These are phyloP conservation scores for Leptodactylus fuscus DNA, from an alignment of 2,113 vertebrate genomes.

Conservation along the genomic window DNA sequence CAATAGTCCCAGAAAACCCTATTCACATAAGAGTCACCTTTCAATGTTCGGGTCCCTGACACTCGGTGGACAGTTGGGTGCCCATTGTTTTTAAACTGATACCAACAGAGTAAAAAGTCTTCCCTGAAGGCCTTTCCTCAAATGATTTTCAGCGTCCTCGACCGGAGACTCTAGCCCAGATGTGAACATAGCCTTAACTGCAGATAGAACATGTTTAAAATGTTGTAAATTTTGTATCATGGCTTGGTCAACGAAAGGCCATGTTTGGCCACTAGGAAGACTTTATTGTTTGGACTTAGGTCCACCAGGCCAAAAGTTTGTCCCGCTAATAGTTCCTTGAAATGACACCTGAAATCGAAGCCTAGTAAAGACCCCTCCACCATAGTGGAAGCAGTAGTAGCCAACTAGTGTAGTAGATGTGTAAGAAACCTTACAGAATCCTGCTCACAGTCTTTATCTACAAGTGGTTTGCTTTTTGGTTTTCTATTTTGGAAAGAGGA, in stretches of 20 bases:
- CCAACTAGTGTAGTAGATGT: neutral
- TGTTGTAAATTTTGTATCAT: too few species aligned
- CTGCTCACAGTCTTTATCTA: neutral
- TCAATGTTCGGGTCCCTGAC: too few species aligned
- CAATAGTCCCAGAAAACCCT: too few species aligned
- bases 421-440: neutral
- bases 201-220: too few species aligned
- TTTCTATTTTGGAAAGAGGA: conserved; percentile 55
- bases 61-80: too few species aligned
- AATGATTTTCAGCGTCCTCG: too few species aligned
- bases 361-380: neutral
- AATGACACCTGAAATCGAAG: neutral
- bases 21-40: too few species aligned
- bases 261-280: neutral
- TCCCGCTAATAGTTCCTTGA: neutral
- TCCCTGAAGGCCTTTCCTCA: too few species aligned
- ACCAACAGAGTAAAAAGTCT: too few species aligned
- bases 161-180: too few species aligned
- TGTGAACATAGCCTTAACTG: too few species aligned
- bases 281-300: neutral
- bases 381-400: neutral
- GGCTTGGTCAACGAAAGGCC: neutral
- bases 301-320: neutral
- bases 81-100: too few species aligned
- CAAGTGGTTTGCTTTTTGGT: conserved; percentile 15